Evolutionary conservation across 2,113 vertebrate species (phyloP).

Genomic region (Perognathus longimembris): DNA sequence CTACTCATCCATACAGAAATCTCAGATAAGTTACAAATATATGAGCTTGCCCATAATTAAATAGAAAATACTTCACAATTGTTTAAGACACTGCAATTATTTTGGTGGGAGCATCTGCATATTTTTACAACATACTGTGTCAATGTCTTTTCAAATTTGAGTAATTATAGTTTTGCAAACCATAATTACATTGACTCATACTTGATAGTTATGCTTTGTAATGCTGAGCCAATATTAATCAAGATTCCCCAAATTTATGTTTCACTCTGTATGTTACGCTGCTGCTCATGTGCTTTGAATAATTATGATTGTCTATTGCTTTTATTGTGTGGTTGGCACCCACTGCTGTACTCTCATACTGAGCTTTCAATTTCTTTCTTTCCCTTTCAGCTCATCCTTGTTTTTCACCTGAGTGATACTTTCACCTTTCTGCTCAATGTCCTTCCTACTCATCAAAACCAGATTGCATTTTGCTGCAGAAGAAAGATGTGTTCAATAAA

Average conservation of each 20-base stretch:
- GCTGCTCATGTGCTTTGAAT: constrained; percentile 47
- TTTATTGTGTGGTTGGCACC: constrained; percentile 47
- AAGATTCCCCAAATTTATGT: constrained; percentile 77
- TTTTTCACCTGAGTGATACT: constrained; percentile 41
- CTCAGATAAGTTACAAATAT: constrained; percentile 73
- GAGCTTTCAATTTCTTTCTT: background rate
- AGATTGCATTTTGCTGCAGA: constrained; percentile 73
- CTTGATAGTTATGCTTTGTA: constrained; percentile 75
- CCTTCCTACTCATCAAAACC: constrained; percentile 71
- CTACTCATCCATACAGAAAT: constrained; percentile 69
- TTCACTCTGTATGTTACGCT: constrained; percentile 56
- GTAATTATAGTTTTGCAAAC: constrained; percentile 80
- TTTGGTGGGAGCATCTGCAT: constrained; percentile 70
- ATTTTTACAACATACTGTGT: constrained; percentile 71
- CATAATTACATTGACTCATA: constrained; percentile 78
- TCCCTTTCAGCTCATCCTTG: constrained; percentile 36
- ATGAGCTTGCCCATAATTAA: constrained; percentile 68
- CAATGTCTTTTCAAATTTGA: constrained; percentile 78
- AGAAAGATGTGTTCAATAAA: constrained; percentile 73
- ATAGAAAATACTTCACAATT: constrained; percentile 68
- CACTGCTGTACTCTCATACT: background rate
- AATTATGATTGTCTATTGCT: constrained; percentile 70
- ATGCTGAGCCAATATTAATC: constrained; percentile 78
- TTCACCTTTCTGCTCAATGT: constrained; percentile 59
- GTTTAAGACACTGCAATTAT: constrained; percentile 67